Evolutionary conservation across 2,888 invertebrate species (phyloP).

Genomic region (Caenorhabditis virilis): DNA sequence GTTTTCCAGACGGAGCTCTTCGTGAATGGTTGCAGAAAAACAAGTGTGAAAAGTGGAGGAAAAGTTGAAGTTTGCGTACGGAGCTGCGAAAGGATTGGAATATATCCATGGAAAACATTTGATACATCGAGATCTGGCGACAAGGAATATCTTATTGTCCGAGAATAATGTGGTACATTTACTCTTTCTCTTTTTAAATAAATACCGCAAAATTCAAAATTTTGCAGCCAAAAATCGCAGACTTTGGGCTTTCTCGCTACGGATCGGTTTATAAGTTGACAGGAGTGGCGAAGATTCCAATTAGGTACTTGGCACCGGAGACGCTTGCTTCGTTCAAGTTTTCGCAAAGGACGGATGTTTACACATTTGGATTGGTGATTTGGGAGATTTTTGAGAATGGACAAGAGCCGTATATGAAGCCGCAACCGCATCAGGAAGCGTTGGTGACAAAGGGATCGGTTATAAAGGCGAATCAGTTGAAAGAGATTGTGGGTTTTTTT

Average conservation of each 20-base stretch:
- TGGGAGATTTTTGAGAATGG: too few relatives aligned
- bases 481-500: too few relatives aligned
- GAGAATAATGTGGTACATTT: background rate
- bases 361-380: too few relatives aligned
- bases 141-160: constrained; percentile 31
- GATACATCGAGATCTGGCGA: constrained; percentile 44
- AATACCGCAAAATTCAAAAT: too few relatives aligned
- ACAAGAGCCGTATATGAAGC: too few relatives aligned
- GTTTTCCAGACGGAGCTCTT: constrained; percentile 4
- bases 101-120: constrained; percentile 28
- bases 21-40: constrained; percentile 5
- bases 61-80: background rate
- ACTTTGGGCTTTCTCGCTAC: constrained; percentile 7
- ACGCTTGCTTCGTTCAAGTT: too few relatives aligned
- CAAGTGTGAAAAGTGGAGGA: constrained; percentile 1
- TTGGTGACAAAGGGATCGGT: too few relatives aligned
- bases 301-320: too few relatives aligned
- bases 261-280: constrained; percentile 2
- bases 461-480: too few relatives aligned
- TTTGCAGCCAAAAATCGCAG: constrained; percentile 7
- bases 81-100: constrained; percentile 38
- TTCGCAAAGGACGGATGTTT: too few relatives aligned
- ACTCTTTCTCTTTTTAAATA: too few relatives aligned
- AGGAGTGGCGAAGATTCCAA: background rate
- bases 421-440: too few relatives aligned